Evolutionary conservation across 2,888 invertebrate genomes (phyloP), one percentile per base, ranked within the genome.

Genomic region (Rosalia funebris): DNA sequence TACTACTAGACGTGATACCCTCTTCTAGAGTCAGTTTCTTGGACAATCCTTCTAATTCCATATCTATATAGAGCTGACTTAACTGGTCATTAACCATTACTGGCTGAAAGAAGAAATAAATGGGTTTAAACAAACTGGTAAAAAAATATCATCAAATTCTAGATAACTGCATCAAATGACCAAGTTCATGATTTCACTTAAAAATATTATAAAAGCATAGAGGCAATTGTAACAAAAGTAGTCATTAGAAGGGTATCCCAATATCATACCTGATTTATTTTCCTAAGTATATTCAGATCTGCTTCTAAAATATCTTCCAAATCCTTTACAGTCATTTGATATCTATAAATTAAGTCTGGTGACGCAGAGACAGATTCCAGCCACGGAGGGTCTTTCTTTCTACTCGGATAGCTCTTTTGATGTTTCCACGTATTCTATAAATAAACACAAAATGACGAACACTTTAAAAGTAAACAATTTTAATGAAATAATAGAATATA

Each of bases 51-150:
- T 88, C 86, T n/a, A 89, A 71, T 68, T 89, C 88, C 71, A 91
- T 81, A 70, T 91, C 91, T 25, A 86, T 70, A 72, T 90, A 91
- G 2, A 91, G 79, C 72, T 91, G 90, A 32, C 82, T 84, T 15
- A 93, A 77, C 77, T 92, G 92, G 55, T 91, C 89, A 73, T 90
- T 90, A 0, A 92, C 91, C 69, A 90, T 69, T 1, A 82, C 70
- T 0, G 92, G 89, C 86, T 92, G 83, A 56, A 80, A 72, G 59
- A 60, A 67, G 19, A 59, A 25, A 25, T 3, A 25, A 9, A 25
- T 25, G 4, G 4, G 25, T 5, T 25, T 5, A 25, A 25, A 25
- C n/a, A 25, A 25, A 25, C 25, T 25, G 25, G 9, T 25, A n/a
- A n/a, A n/a, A n/a, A n/a, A n/a, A n/a, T n/a, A n/a, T n/a, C n/a